Percentiles rank a stretch among this genome's conserved stretches.
These are phyloP conservation scores for Tachina lurida DNA, from an alignment of 2,888 invertebrate species.

Conservation along the genomic window DNA sequence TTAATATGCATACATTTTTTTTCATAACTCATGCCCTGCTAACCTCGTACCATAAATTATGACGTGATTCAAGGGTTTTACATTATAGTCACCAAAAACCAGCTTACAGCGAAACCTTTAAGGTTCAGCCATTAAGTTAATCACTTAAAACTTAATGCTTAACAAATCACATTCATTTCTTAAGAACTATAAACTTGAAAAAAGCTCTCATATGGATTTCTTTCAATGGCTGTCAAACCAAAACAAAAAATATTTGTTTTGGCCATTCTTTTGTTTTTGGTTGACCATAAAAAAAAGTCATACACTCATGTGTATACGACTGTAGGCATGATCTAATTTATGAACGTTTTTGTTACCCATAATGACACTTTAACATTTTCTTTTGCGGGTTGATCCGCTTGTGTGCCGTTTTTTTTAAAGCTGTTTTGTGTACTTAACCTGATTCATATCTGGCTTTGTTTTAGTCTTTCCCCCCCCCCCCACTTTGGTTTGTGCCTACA, in stretches of 20 bases:
- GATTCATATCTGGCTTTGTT: constrained; percentile 66
- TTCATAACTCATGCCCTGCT: no score
- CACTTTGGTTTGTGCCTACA: constrained; percentile 35
- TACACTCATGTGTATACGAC: background rate
- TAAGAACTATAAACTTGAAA: constrained; percentile 21
- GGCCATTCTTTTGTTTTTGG: constrained; percentile 41
- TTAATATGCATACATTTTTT: no score
- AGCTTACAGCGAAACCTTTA: background rate
- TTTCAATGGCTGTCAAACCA: constrained; percentile 35
- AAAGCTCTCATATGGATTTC: background rate
- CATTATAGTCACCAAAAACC: background rate
- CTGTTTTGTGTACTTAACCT: constrained; percentile 62
- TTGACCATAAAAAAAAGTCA: background rate
- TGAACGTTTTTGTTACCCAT: constrained; percentile 61
- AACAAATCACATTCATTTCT: constrained; percentile 35
- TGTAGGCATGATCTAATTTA: constrained; percentile 56
- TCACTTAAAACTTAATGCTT: constrained; percentile 39
- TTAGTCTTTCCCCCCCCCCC: background rate
- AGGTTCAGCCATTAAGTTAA: constrained; percentile 31
- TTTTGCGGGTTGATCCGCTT: constrained; percentile 27
- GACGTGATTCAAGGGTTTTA: background rate
- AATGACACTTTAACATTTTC: constrained; percentile 53
- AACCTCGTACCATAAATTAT: background rate
- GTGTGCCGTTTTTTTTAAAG: constrained; percentile 32
- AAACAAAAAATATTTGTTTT: constrained; percentile 28